Base-by-base conservation (phyloP, 2,888 invertebrate species). In the Hirtodrosophila trivittata region DNA sequence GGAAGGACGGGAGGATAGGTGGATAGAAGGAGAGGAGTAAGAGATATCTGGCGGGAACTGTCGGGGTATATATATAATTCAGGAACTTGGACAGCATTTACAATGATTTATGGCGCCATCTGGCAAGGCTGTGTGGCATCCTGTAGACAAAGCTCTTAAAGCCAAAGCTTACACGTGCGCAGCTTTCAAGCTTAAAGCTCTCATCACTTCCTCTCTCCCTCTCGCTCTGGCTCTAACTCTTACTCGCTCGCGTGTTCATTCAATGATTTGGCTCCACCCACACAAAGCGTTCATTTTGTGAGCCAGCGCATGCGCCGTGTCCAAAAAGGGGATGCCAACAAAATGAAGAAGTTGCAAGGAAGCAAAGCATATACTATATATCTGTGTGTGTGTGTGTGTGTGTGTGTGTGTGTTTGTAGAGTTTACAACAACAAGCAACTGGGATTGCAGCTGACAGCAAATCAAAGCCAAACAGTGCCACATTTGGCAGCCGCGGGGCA, bases 281-380 rank as follows among this genome's bases (percentile, higher is more conserved):
- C 84, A 63, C 10, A 32, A 25, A 64, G 60, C 70, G 66, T 86
- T 85, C 81, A 81, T 81, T 81, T 85, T 82, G 73, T 68, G 60
- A 45, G 42, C 28, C 42, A 56, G 47, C 65, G 32, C 85, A 68
- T 85, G 80, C 80, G 80, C 62, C 69, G 41, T 82, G 57, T 41
- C 52, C 37, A 28, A 30, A 38, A 59, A 84, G 67, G 75, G 83
- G 77, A 67, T 83, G 78, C 64, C 62, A 81, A 81, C 80, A 81
- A 81, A 81, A 81, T 81, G 80, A 81, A 81, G 80, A 81, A 81
- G 80, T 85, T 85, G 62, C 80, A 72, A 74, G 81, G 69, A 78
- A 56, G 37, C 47, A 45, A n/a, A n/a, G n/a, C 55, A 72, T 41
- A 25, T 42, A 43, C 59, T 32, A 33, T 7, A 39, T n/a, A 12